Conservation (phyloP, 2,113 vertebrate species). For the Pandion haliaetus region DNA sequence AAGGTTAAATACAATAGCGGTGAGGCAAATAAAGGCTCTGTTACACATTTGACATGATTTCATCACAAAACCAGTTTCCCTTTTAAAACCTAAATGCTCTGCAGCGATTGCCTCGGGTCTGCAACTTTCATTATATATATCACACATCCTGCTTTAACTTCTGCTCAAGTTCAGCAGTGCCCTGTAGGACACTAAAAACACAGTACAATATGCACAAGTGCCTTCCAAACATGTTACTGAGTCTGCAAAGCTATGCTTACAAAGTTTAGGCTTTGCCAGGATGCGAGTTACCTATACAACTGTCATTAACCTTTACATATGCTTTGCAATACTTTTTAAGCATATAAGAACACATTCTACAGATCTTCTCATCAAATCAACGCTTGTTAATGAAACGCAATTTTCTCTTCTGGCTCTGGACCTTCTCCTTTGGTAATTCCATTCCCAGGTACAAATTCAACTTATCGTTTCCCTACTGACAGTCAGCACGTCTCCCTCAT, state of each 20-base stretch:
- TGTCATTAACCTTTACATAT: neutral
- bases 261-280: neutral
- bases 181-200: neutral
- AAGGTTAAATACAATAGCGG: conserved; percentile 14
- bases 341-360: neutral
- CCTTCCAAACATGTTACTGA: neutral
- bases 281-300: neutral
- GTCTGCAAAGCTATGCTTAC: neutral
- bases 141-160: neutral
- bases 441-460: neutral
- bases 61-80: neutral
- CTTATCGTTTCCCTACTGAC: neutral
- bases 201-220: neutral
- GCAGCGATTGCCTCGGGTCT: neutral
- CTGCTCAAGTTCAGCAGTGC: neutral
- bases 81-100: neutral
- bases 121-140: neutral
- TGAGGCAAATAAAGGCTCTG: neutral
- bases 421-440: neutral
- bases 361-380: neutral
- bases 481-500: neutral
- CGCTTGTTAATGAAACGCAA: neutral
- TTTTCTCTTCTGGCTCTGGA: neutral
- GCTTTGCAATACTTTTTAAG: neutral
- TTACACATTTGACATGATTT: conserved; percentile 7